These are phyloP conservation scores for Drosophila murphyi DNA, from an alignment of 1,140 invertebrate genomes.

Conservation along the genomic window DNA sequence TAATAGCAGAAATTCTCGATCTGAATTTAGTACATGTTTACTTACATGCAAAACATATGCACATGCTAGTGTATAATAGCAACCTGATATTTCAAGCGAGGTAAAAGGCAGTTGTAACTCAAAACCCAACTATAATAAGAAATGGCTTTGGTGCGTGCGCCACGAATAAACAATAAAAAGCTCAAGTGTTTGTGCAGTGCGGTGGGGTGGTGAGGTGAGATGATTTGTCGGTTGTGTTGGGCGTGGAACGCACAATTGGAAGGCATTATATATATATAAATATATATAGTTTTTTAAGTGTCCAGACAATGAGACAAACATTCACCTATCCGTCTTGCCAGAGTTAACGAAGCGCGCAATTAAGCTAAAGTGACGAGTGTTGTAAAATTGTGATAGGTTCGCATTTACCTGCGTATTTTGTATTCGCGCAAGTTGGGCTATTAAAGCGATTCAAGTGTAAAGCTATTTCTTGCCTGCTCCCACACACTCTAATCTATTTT, in stretches of 20 bases:
- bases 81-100: conserved; percentile 70
- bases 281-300: conserved; percentile 14
- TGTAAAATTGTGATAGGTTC: conserved; percentile 31
- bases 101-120: conserved; percentile 66
- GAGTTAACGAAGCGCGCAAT: conserved; percentile 75
- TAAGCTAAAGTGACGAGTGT: conserved; percentile 43
- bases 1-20: conserved; percentile 16
- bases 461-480: conserved; percentile 4
- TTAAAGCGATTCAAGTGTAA: conserved; percentile 35
- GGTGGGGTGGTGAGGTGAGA: conserved; percentile 22
- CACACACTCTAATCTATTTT: conserved; percentile 33
- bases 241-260: conserved; percentile 63
- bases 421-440: conserved; percentile 8
- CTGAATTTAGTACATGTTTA: conserved; percentile 16
- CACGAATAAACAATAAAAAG: conserved; percentile 72
- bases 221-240: conserved; percentile 50
- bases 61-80: conserved; percentile 27
- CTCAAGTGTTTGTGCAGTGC: conserved; percentile 17
- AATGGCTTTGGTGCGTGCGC: conserved; percentile 40
- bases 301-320: conserved; percentile 12
- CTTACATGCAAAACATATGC: conserved; percentile 14
- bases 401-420: conserved; percentile 20
- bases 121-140: conserved; percentile 56
- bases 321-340: conserved; percentile 33
- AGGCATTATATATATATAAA: conserved; percentile 16